Base-by-base conservation (phyloP, 2,888 invertebrate genomes). In the Baccha elongata region DNA sequence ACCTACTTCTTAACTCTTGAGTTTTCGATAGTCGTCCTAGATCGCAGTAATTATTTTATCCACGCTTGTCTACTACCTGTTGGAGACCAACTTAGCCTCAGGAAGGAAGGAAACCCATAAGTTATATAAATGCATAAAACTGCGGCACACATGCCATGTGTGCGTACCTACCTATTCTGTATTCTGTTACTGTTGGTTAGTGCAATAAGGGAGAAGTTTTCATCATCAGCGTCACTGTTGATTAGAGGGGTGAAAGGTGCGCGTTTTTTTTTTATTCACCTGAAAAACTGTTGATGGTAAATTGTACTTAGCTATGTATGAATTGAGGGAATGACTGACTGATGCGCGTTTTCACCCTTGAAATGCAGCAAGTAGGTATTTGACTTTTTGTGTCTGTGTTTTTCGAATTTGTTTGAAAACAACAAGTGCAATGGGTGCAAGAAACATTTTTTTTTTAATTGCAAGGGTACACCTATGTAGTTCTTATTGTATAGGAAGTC, bases 171-270 rank as follows among this genome's bases (percentile, higher is more conserved):
- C n/a, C n/a, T n/a, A n/a, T n/a, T n/a, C n/a, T 23, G 23, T 23
- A 23, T 5, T n/a, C n/a, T n/a, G 26, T 26, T 3, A 26, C 3
- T 26, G 26, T 26, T 26, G 26, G 6, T 4, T 3, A 26, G 3
- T 6, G 26, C 3, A 26, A 3, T 6, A 6, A 26, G 6, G 29
- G 52, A 17, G 8, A n/a, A 11, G 3, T 53, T 35, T 53, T 6
- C 8, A 52, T 32, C 32, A 11, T 29, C n/a, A 32, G 17, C 32
- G 53, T 35, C 19, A 21, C 8, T 53, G 19, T 53, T 35, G 4
- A 35, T 35, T 35, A 21, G 53, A 53, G 35, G 53, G 53, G 35
- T 35, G 19, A 35, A 35, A 53, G 52, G 32, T 53, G 35, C 21
- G 35, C 35, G 19, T 19, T 3, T 53, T 29, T 32, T 52, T 52